Evolutionary conservation across 2,888 invertebrate genomes (phyloP), one percentile per base, ranked within the genome.

Genomic region (Tachystola acroxantha): DNA sequence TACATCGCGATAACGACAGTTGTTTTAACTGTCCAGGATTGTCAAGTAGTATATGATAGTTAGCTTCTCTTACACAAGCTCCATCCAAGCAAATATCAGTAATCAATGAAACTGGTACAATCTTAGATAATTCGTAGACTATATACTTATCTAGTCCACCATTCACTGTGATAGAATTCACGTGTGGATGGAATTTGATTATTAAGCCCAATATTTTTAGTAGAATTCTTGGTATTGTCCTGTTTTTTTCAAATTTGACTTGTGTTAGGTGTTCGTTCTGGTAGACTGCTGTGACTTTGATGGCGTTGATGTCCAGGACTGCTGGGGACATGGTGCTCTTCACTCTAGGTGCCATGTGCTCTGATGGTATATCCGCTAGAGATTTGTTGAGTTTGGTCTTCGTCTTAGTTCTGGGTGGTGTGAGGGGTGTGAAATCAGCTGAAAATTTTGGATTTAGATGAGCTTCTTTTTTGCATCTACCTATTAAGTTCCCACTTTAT

Each of bases 71-170:
- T 0, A 76, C 3, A 12, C 36, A 50, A 0, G 64, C 59, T 10
- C 48, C 45, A 28, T 80, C 79, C 2, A 80, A 48, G 34, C 58
- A 64, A 2, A 80, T 6, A 7, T 76, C 71, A 1, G 74, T 74
- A n/a, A 80, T 63, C 7, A 58, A 36, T 0, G 67, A 67, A 0
- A 26, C 7, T 0, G 55, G 46, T 1, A 78, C 38, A 12, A 71
- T 43, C 10, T 64, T 64, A 9, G 46, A 40, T 2, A 81, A 49
- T 46, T 78, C 78, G 28, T 77, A 46, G 0, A 79, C 9, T 0
- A 47, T 40, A 0, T 43, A 50, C 9, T 38, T 39, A 13, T 57
- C 37, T 0, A 76, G 27, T 0, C 73, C 73, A 1, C 41, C 42
- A 13, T 65, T 59, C 2, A 80, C 64, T 0, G 52, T 50, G 0